Evolutionary conservation across 2,797 vertebrate genomes (phyloP), one percentile per base, ranked within the genome.

Genomic region (Leuciscus waleckii): DNA sequence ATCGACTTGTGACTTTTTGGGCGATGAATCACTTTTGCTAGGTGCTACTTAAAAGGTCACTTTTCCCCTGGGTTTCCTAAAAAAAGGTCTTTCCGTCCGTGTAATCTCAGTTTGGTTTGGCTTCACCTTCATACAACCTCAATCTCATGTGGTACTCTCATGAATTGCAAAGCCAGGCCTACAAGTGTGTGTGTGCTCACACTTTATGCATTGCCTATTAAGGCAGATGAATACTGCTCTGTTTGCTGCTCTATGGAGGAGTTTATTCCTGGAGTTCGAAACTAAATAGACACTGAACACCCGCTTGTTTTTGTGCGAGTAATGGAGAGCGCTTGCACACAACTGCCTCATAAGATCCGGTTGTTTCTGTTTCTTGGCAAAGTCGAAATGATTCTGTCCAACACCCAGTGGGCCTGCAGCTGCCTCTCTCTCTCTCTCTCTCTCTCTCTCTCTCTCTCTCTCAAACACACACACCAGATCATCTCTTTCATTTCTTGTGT

Each of bases 281-380:
- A 71, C 79, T 83, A 86, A 58, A 82, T 77, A 80, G 68, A 81
- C 73, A 67, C 58, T 83, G 63, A 87, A 87, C 78, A 79, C 81
- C 74, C 71, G 81, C 71, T 84, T 83, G 88, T 88, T 61, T 63
- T 82, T 81, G 58, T 81, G 65, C 79, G 83, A 77, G 89, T 91
- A 91, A 91, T 74, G 87, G 67, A 69, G 58, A 84, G 81, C 85
- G 67, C 56, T 43, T 74, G 56, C 58, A 80, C 69, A 82, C 81
- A 82, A 82, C 81, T 89, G 87, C 87, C 83, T 88, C 83, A 80
- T 84, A 77, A 88, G 83, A 86, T 88, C 88, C 85, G 80, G 82
- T 86, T 87, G 90, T 91, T 87, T 81, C 85, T 85, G 61, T 73
- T 69, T 86, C 68, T 86, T 89, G 90, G 86, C 90, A 84, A 79